A percentile compares a stretch with the other conserved stretches of the same genome.
Evolutionary conservation across 2,797 vertebrate genomes (phyloP).

Genomic region (Sciurus vulgaris): DNA sequence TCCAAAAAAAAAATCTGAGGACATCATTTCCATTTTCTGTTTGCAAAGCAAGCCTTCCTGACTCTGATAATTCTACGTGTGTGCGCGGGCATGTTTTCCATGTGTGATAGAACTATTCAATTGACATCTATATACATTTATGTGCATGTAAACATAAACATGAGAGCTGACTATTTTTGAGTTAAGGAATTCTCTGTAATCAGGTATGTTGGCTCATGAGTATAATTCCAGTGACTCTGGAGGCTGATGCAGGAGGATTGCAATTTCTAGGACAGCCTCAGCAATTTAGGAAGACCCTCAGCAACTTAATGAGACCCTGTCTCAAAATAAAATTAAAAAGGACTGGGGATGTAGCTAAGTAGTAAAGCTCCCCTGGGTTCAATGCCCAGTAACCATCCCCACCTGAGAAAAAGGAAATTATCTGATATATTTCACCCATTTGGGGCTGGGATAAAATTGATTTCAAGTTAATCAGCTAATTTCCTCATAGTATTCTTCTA

Average conservation of each 20-base stretch:
- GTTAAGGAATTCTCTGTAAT: background rate
- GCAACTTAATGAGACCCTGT: no score
- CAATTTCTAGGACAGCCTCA: no score
- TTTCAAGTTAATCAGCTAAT: conserved; percentile 11
- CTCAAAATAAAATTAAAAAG: no score
- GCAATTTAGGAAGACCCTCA: no score
- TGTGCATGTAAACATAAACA: background rate
- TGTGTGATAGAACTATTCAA: background rate
- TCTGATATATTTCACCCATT: background rate
- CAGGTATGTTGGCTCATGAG: no score
- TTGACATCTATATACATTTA: background rate
- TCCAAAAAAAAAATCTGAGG: background rate
- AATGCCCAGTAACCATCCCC: no score
- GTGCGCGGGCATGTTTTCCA: background rate
- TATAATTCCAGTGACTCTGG: no score
- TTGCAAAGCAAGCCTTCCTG: conserved; percentile 1
- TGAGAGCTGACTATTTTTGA: background rate
- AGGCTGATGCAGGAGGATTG: no score
- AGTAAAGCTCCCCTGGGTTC: no score
- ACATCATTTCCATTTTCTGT: background rate
- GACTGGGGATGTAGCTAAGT: no score
- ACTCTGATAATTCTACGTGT: background rate
- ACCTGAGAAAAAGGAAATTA: background rate
- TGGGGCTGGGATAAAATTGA: background rate
- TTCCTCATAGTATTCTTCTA: background rate